Conservation (phyloP, 2,113 vertebrate species). For the Cynocephalus volans region DNA sequence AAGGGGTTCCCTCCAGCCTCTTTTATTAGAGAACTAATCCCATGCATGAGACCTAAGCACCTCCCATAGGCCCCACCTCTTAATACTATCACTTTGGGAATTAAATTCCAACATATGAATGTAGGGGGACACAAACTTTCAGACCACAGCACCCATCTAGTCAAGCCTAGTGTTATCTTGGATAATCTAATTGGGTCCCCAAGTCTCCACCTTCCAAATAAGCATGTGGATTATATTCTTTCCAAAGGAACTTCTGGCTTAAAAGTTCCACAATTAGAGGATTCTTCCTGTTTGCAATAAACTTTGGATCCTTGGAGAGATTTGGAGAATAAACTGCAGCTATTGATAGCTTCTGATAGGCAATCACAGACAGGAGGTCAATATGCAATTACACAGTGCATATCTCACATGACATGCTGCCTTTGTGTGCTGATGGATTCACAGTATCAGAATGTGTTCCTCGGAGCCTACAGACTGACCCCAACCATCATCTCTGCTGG, state of each 20-base stretch:
- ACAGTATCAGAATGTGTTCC: rapidly evolving
- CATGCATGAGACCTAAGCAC: background rate
- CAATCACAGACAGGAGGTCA: slow-evolving; percentile 58
- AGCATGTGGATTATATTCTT: background rate
- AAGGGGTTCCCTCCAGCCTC: background rate
- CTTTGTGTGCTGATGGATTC: background rate
- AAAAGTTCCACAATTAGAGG: slow-evolving; percentile 13
- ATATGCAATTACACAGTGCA: slow-evolving; percentile 57
- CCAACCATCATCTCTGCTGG: background rate
- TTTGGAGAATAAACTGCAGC: slow-evolving; percentile 49
- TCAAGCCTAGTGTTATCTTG: background rate
- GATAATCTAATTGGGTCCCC: background rate
- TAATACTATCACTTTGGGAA: background rate
- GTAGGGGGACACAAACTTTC: background rate
- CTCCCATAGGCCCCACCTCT: background rate
- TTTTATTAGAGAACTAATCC: background rate
- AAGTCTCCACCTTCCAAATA: slow-evolving; percentile 42
- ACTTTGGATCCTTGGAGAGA: slow-evolving; percentile 68
- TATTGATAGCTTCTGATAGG: slow-evolving; percentile 64
- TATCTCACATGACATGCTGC: rapidly evolving
- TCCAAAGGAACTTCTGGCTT: slow-evolving; percentile 33
- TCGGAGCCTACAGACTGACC: rapidly evolving
- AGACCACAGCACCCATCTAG: background rate
- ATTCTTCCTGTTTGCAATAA: background rate
- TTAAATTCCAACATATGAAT: background rate